Conservation (phyloP, 1,140 invertebrate species). For the Dinothrombium tinctorium region DNA sequence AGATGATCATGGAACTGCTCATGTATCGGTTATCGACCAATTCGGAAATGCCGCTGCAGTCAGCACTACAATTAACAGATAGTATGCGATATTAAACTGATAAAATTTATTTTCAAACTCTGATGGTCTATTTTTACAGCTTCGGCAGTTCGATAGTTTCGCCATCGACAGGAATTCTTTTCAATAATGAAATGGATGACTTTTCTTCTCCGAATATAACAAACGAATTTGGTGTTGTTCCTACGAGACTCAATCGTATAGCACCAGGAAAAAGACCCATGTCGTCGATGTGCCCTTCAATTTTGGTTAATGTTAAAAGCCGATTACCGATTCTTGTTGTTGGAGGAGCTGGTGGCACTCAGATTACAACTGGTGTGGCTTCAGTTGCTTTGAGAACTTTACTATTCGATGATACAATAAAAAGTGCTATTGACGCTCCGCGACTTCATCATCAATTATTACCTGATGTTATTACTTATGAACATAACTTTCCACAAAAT, state of each 20-base stretch:
- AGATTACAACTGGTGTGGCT: constrained; percentile 61
- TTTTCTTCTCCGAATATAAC: constrained; percentile 51
- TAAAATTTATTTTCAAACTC: no score
- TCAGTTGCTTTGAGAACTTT: constrained; percentile 51
- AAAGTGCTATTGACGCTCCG: constrained; percentile 59
- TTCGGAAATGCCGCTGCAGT: constrained; percentile 78
- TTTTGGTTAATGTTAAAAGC: constrained; percentile 38
- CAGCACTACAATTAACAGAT: constrained; percentile 71
- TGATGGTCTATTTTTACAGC: constrained; percentile 16
- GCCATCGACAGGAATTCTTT: constrained; percentile 57
- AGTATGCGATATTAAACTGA: no score
- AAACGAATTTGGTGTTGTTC: constrained; percentile 51
- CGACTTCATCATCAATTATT: constrained; percentile 77
- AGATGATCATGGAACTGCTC: constrained; percentile 63
- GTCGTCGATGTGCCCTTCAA: constrained; percentile 71
- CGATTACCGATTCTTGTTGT: constrained; percentile 50
- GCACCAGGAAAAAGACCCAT: constrained; percentile 50
- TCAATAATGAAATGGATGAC: constrained; percentile 89
- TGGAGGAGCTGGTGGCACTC: constrained; percentile 75
- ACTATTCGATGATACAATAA: constrained; percentile 61
- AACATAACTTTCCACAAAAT: constrained; percentile 43
- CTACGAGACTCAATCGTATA: constrained; percentile 54
- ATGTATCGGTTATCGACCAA: constrained; percentile 55
- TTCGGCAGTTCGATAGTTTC: constrained; percentile 25
- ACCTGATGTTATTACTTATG: constrained; percentile 55